Evolutionary conservation across 2,797 vertebrate genomes (phyloP).

Genomic region (Borostomias antarcticus): DNA sequence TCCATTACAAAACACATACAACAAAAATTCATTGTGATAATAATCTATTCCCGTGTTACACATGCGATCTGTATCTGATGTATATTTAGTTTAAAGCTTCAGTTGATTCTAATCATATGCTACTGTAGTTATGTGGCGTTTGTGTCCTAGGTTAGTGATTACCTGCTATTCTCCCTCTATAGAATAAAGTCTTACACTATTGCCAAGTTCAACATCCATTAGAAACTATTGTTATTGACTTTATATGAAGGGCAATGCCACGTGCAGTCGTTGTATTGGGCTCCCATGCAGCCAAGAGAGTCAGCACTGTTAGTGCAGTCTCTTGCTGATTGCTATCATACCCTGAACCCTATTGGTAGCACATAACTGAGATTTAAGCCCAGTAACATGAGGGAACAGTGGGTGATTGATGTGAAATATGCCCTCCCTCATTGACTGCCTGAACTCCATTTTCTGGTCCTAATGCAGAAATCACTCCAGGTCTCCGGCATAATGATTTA

Average conservation of each 20-base stretch:
- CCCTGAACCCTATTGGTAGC: slow-evolving; percentile 70
- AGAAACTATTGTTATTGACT: slow-evolving; percentile 48
- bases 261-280: slow-evolving; percentile 35
- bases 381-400: slow-evolving; percentile 69
- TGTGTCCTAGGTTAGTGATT: no score
- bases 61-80: no score
- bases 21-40: no score
- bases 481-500: slow-evolving; percentile 87
- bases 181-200: not conserved
- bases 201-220: not conserved
- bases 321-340: slow-evolving; percentile 76
- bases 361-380: slow-evolving; percentile 77
- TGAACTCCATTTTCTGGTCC: slow-evolving; percentile 87
- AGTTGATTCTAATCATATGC: no score
- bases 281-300: slow-evolving; percentile 49
- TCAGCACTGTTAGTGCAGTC: slow-evolving; percentile 64
- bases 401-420: slow-evolving; percentile 86
- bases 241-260: slow-evolving; percentile 42
- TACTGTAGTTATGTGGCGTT: no score
- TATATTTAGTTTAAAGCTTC: no score
- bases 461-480: slow-evolving; percentile 87
- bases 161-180: not conserved
- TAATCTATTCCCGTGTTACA: no score
- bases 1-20: no score
- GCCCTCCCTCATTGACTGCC: slow-evolving; percentile 85